Base-by-base conservation (phyloP, 2,113 vertebrate genomes). In the Taurulus bubalis region DNA sequence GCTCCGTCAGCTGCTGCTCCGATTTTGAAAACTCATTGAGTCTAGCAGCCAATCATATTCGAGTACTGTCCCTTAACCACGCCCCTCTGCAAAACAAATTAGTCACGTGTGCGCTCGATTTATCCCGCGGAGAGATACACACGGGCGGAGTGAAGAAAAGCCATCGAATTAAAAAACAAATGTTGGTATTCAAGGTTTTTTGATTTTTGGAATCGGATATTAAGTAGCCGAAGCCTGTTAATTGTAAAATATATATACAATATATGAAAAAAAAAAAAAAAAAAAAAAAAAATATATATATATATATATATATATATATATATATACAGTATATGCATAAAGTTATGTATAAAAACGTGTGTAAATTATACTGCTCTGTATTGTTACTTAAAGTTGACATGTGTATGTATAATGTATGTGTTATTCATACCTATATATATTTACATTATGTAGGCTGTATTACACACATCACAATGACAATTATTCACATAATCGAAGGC, bases 21-120 rank as follows among this genome's bases (percentile, higher is more conserved):
- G 42, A 20, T 79, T 93, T 95, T 94, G 70, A 94, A 95, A 94
- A 87, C 6, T 30, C 76, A 26, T 12, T 6, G 30, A 67, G 8
- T 6, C 0, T 18, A 5, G 4, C 58, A 81, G 75, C 94, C 94
- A 94, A 94, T 94, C 87, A 91, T 6, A 59, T 56, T 56, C 8
- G 2, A 36, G 68, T 0, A 26, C 6, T 0, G 6, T 0, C 3
- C 0, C 0, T 5, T 32, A 32, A 15, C 68, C 82, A 72, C 90
- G 82, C 92, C 92, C 64, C 38, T 18, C 0, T 0, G 0, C 1
- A 6, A 53, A 77, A 74, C 24, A n/a, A 59, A 1, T 2, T 2
- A 22, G 1, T 0, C n/a, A 0, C 3, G 4, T 0, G 22, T 12
- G 32, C 0, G 79, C 40, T 87, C 45, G 75, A 63, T 86, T 84